Conservation (phyloP, 2,113 vertebrate species). For the Trichechus manatus region DNA sequence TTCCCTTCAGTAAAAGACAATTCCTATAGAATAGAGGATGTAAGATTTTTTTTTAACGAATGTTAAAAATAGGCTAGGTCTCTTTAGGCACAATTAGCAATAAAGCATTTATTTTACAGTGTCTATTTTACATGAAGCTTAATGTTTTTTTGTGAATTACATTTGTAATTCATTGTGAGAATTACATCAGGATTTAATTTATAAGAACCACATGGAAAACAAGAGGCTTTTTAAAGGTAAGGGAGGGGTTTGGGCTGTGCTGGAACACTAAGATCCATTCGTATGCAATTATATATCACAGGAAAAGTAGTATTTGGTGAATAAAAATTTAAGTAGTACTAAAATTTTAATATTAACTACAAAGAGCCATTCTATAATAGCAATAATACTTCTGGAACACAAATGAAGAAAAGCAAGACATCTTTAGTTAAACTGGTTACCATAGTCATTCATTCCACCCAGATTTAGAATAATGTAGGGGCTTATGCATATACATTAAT, state of each 20-base stretch:
- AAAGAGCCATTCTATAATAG: neutral
- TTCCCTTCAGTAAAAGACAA: neutral
- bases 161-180: too few relatives aligned
- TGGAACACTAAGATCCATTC: neutral
- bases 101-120: constrained; percentile 24
- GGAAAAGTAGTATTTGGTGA: constrained; percentile 28
- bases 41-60: neutral
- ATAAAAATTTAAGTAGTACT: constrained; percentile 64
- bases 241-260: neutral
- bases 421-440: constrained; percentile 8
- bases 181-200: neutral
- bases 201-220: neutral
- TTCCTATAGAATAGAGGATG: neutral
- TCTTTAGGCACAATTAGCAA: neutral
- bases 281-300: neutral
- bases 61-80: neutral
- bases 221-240: neutral
- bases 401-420: constrained; percentile 37
- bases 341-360: constrained; percentile 64
- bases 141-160: neutral
- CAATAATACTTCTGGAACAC: neutral
- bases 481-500: too few relatives aligned
- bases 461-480: neutral
- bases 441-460: neutral
- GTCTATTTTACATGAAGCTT: constrained; percentile 12